A percentile compares a stretch with the other conserved stretches of the same genome.
phyloP scores from a whole-genome alignment of 2,113 vertebrate genomes.

The Nibea albiflora region DNA sequence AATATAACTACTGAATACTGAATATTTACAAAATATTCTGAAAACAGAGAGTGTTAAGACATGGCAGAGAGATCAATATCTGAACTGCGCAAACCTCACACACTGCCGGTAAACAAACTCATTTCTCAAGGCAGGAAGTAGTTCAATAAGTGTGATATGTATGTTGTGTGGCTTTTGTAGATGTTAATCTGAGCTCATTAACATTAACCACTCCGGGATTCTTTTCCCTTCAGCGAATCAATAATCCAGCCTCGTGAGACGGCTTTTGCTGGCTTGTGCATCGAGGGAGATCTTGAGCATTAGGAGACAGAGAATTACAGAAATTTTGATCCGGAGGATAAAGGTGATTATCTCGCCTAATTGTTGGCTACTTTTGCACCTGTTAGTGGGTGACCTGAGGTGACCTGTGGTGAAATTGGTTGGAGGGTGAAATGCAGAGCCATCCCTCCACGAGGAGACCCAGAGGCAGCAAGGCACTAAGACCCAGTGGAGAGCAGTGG shows the following conservation, averaged over 20 bases:
- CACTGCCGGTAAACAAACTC: slow-evolving; percentile 19
- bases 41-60: neutral
- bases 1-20: neutral
- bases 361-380: slow-evolving; percentile 5
- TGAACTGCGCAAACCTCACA: neutral
- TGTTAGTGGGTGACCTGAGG: slow-evolving; percentile 2
- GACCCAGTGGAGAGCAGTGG: slow-evolving; percentile 78
- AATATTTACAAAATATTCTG: neutral
- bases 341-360: slow-evolving; percentile 37
- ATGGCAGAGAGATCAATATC: neutral
- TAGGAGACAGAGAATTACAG: slow-evolving; percentile 33
- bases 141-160: slow-evolving; percentile 1
- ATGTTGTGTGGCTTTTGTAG: slow-evolving; percentile 34
- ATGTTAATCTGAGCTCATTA: slow-evolving; percentile 68
- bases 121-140: slow-evolving; percentile 8
- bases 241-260: slow-evolving; percentile 70
- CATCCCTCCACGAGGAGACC: slow-evolving; percentile 11
- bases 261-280: slow-evolving; percentile 64
- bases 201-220: slow-evolving; percentile 60
- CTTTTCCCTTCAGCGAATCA: slow-evolving; percentile 60
- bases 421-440: neutral
- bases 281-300: slow-evolving; percentile 32
- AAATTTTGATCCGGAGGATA: slow-evolving; percentile 13
- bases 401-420: slow-evolving; percentile 35
- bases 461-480: slow-evolving; percentile 75